phyloP scores from a whole-genome alignment of 2,888 invertebrate species.

The Drosophila mayaguana region DNA sequence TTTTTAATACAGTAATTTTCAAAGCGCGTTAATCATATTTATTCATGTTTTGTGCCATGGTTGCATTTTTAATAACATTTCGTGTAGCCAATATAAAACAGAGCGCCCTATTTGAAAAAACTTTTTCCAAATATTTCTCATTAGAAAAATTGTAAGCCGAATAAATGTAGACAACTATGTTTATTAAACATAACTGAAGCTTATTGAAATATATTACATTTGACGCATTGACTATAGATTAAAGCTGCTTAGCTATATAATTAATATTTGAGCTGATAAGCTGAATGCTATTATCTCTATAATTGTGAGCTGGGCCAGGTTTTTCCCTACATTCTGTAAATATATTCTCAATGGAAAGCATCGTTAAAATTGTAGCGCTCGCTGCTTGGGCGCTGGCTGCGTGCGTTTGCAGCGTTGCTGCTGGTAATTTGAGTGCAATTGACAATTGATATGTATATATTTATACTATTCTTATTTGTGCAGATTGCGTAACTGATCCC shows the following conservation, averaged over 20 bases:
- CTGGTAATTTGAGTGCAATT: conserved; percentile 21
- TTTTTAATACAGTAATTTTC: background rate
- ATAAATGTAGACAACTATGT: too few species aligned
- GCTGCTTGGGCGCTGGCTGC: conserved; percentile 28
- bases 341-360: conserved; percentile 25
- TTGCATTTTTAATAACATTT: background rate
- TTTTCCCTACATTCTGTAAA: conserved; percentile 2
- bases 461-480: conserved; percentile 1
- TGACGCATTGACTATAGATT: background rate
- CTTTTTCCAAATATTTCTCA: background rate
- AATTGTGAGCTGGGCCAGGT: background rate
- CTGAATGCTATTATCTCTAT: background rate
- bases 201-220: background rate
- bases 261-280: conserved; percentile 5
- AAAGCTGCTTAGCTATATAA: background rate
- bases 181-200: background rate
- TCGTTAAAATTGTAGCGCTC: conserved; percentile 25
- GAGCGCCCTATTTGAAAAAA: background rate
- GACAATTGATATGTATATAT: background rate
- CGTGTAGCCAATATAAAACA: conserved; percentile 2
- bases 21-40: background rate
- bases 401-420: conserved; percentile 28
- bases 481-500: conserved; percentile 68
- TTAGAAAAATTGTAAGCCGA: background rate
- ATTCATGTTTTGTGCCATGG: background rate